phyloP scores from a whole-genome alignment of 2,888 invertebrate species.

The Thera britannica region DNA sequence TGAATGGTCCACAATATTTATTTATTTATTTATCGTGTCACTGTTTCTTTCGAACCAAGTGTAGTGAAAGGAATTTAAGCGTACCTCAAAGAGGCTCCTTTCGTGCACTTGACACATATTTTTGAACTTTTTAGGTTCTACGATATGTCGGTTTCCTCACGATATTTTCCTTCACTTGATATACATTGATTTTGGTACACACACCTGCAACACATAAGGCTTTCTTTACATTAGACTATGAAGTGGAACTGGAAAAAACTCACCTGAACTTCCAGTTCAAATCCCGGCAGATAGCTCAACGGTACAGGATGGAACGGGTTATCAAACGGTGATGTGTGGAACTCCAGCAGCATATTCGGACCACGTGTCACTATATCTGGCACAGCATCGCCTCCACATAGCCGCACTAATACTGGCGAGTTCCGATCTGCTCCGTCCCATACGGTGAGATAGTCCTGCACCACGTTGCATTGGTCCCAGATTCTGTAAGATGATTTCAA shows the following conservation, averaged over 20 bases:
- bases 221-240: too few relatives aligned
- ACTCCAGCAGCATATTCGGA: constrained; percentile 91
- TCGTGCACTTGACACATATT: too few relatives aligned
- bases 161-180: too few relatives aligned
- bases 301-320: constrained; percentile 93
- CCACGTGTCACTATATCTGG: constrained; percentile 92
- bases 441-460: constrained; percentile 92
- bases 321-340: constrained; percentile 92
- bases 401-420: constrained; percentile 89
- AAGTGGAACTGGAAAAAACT: constrained; percentile 36
- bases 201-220: too few relatives aligned
- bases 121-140: too few relatives aligned
- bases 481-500: constrained; percentile 79
- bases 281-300: constrained; percentile 91
- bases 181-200: too few relatives aligned
- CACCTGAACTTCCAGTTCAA: constrained; percentile 93
- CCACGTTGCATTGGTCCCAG: constrained; percentile 93
- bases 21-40: too few relatives aligned
- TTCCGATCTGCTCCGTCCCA: constrained; percentile 90
- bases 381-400: constrained; percentile 93
- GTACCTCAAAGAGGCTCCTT: too few relatives aligned
- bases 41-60: too few relatives aligned
- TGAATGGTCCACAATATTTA: too few relatives aligned
- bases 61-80: too few relatives aligned
- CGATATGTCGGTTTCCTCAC: too few relatives aligned